These are phyloP conservation scores for Cylindroiulus punctatus DNA, from an alignment of 2,888 invertebrate species.

Conservation along the genomic window DNA sequence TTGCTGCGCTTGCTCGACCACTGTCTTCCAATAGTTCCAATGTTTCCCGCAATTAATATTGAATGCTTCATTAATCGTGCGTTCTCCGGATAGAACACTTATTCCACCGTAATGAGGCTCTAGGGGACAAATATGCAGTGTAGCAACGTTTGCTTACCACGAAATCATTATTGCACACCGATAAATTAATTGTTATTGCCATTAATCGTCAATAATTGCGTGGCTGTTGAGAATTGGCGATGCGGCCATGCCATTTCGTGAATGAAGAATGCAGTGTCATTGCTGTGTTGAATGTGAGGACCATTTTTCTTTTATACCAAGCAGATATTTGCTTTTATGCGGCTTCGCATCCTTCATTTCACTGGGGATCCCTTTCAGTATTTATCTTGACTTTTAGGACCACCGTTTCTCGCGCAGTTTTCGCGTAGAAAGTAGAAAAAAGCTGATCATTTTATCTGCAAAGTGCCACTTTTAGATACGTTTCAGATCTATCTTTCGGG, in stretches of 20 bases:
- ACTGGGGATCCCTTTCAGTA: slow-evolving; percentile 4
- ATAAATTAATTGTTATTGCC: slow-evolving; percentile 28
- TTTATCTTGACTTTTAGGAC: slow-evolving; percentile 43
- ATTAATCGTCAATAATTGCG: not conserved
- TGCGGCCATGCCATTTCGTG: not conserved
- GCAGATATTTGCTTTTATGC: slow-evolving; percentile 42
- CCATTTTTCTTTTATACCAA: slow-evolving; percentile 11
- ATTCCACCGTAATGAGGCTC: not conserved
- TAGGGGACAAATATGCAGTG: slow-evolving; percentile 21
- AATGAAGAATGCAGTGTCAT: not conserved
- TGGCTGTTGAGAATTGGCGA: not conserved
- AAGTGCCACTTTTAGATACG: slow-evolving; percentile 45
- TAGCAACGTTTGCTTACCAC: slow-evolving; percentile 20
- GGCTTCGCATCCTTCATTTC: not conserved
- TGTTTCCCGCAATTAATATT: not conserved
- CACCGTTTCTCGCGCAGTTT: slow-evolving; percentile 25
- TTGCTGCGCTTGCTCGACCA: not conserved
- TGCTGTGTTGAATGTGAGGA: not conserved
- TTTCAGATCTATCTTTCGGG: slow-evolving; percentile 1
- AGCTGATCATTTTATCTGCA: slow-evolving; percentile 43
- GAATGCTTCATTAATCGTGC: slow-evolving; percentile 30
- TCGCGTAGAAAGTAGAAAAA: not conserved
- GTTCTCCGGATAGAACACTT: slow-evolving; percentile 1
- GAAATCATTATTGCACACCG: not conserved
- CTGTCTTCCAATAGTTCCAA: not conserved